These are phyloP conservation scores for Gobius niger DNA, from an alignment of 2,113 vertebrate species.

Conservation along the genomic window DNA sequence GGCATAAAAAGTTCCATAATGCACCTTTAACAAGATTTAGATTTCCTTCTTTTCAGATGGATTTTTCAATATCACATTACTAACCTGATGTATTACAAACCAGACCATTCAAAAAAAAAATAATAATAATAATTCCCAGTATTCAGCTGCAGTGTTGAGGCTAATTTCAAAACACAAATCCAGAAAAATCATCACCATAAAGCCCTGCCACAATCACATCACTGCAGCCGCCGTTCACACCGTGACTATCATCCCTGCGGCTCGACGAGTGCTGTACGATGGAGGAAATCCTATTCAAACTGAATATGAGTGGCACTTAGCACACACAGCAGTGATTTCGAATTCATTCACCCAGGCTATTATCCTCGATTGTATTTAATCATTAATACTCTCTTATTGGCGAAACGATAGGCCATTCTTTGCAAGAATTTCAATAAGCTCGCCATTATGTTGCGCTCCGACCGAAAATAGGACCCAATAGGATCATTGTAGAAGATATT, in stretches of 20 bases:
- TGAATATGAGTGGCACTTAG: not conserved
- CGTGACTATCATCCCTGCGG: not conserved
- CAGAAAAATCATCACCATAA: no score
- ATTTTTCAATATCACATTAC: no score
- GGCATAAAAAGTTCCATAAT: no score
- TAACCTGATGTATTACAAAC: no score
- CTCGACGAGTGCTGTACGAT: constrained; percentile 6
- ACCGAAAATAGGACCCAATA: constrained; percentile 4
- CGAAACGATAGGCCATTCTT: not conserved
- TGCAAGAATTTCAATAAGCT: not conserved
- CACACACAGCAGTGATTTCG: not conserved
- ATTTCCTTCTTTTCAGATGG: no score
- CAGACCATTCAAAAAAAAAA: no score
- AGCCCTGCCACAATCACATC: constrained; percentile 7
- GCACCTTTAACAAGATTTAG: no score
- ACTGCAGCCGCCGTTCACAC: constrained; percentile 7
- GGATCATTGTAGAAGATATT: constrained; percentile 10
- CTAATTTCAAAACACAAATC: no score
- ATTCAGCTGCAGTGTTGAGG: no score
- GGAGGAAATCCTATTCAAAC: not conserved
- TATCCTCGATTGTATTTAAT: not conserved
- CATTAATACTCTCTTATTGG: not conserved
- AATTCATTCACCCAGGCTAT: not conserved
- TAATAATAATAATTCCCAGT: no score
- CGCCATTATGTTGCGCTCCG: constrained; percentile 9